Evolutionary conservation across 2,888 invertebrate species (phyloP).

Genomic region (Meloe dianella): DNA sequence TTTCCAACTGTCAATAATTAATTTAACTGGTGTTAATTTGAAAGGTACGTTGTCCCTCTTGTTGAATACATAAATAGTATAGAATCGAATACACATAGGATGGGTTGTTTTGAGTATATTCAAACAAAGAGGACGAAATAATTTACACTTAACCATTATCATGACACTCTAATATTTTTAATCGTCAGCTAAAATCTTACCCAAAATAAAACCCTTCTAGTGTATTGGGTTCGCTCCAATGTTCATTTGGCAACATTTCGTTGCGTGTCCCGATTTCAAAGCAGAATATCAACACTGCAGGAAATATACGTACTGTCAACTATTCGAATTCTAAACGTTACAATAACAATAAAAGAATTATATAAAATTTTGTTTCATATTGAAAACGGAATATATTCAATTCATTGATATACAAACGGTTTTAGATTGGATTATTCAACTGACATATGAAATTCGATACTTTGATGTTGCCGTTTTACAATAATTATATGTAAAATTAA

Average conservation of each 20-base stretch:
- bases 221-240: constrained; percentile 31
- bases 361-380: no score
- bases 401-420: neutral
- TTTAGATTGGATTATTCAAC: neutral
- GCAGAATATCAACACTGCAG: constrained; percentile 30
- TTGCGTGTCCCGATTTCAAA: constrained; percentile 33
- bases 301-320: constrained; percentile 22
- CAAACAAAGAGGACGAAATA: constrained; percentile 9
- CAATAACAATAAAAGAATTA: neutral
- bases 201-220: constrained; percentile 5
- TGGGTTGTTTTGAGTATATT: neutral
- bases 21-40: neutral
- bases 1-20: neutral
- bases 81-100: no score
- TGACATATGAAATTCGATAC: neutral
- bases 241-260: constrained; percentile 35
- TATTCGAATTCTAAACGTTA: constrained; percentile 14
- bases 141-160: constrained; percentile 21
- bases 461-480: neutral
- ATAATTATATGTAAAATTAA: constrained; percentile 13
- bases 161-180: constrained; percentile 24
- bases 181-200: constrained; percentile 30
- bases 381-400: neutral
- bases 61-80: neutral
- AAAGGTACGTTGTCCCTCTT: neutral